A percentile compares a stretch with the other conserved stretches of the same genome.
These are phyloP conservation scores for Drosophila macrothrix DNA, from an alignment of 2,888 invertebrate species.

Conservation along the genomic window DNA sequence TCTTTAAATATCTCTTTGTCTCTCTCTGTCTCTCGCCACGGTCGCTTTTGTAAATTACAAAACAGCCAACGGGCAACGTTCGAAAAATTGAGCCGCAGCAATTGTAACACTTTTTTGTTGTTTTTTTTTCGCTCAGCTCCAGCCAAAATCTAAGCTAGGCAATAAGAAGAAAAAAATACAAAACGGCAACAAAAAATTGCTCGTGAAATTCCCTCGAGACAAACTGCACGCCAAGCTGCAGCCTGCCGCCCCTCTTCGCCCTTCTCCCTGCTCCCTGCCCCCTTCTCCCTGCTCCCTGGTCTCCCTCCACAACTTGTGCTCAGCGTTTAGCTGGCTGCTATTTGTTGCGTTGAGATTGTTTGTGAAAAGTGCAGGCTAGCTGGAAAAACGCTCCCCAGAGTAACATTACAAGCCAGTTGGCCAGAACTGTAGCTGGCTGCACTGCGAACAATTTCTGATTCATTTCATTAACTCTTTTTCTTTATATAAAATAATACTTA, in stretches of 20 bases:
- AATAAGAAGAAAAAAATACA: slow-evolving; percentile 21
- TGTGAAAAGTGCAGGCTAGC: slow-evolving; percentile 44
- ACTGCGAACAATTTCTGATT: slow-evolving; percentile 2
- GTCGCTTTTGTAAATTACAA: slow-evolving; percentile 39
- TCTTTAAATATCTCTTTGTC: neutral
- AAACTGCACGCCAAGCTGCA: slow-evolving; percentile 53
- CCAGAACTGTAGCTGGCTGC: slow-evolving; percentile 19
- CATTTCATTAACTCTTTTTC: neutral
- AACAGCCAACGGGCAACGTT: slow-evolving; percentile 52
- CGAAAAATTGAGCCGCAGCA: slow-evolving; percentile 69
- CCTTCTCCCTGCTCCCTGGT: no score
- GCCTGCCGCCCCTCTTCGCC: neutral
- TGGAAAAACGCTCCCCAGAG: slow-evolving; percentile 72
- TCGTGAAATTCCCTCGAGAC: slow-evolving; percentile 70
- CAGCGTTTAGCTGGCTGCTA: slow-evolving; percentile 12
- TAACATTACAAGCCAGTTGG: slow-evolving; percentile 67
- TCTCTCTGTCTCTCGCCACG: neutral
- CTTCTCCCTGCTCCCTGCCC: neutral
- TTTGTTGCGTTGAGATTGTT: slow-evolving; percentile 33
- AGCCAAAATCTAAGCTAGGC: slow-evolving; percentile 51
- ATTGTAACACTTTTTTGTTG: slow-evolving; percentile 64
- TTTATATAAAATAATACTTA: neutral
- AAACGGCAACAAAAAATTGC: slow-evolving; percentile 33
- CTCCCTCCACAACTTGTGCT: neutral
- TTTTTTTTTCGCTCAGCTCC: neutral